A percentile compares a stretch with the other conserved stretches of the same genome.
These are phyloP conservation scores for Penaeus japonicus DNA, from an alignment of 1,140 invertebrate species.

Conservation along the genomic window DNA sequence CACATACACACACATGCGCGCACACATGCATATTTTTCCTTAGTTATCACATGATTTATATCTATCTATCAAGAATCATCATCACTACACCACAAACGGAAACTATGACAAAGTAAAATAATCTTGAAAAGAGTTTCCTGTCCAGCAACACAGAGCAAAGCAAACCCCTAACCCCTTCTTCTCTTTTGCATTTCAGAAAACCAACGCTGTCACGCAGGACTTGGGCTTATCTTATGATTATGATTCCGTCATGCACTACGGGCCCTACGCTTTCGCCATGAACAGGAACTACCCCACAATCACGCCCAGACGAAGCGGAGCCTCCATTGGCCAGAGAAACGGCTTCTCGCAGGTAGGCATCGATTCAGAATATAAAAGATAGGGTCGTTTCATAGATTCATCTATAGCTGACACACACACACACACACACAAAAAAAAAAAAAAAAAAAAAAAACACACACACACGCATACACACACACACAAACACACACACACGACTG, in stretches of 20 bases:
- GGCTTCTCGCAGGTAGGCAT: conserved; percentile 61
- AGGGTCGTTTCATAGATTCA: too few species aligned
- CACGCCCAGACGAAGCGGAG: conserved; percentile 58
- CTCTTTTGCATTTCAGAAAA: not conserved
- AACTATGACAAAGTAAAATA: not conserved
- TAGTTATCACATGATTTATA: too few species aligned
- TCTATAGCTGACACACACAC: too few species aligned
- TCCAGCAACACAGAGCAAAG: too few species aligned
- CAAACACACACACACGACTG: too few species aligned
- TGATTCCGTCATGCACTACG: conserved; percentile 67
- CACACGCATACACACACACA: too few species aligned
- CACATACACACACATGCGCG: too few species aligned
- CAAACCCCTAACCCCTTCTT: too few species aligned
- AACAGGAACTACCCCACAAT: conserved; percentile 64
- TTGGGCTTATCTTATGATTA: conserved; percentile 63
- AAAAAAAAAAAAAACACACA: not conserved
- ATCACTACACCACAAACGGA: not conserved
- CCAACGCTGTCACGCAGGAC: not conserved
- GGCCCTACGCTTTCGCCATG: conserved; percentile 64
- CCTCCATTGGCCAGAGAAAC: conserved; percentile 65
- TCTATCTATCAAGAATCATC: too few species aligned
- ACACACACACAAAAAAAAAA: not conserved
- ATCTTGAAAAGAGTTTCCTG: too few species aligned
- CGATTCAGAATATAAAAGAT: too few species aligned
- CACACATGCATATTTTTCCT: too few species aligned